phyloP scores from a whole-genome alignment of 35 echinoderm and acorn worm species.

The Nesometra sesokonis region DNA sequence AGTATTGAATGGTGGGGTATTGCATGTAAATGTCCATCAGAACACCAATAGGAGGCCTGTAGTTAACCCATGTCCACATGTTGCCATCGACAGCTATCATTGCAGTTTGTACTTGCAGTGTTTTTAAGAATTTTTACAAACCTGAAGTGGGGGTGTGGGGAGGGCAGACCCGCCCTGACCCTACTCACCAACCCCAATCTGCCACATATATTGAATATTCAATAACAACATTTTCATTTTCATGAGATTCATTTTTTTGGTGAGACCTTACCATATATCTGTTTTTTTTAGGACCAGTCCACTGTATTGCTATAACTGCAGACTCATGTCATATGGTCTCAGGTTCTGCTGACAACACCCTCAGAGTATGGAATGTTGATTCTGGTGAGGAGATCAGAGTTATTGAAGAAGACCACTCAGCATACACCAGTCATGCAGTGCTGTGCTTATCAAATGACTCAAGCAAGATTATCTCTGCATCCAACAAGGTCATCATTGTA shows the following conservation, averaged over 20 bases:
- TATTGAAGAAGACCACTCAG: constrained; percentile 51
- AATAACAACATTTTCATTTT: no score
- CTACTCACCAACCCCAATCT: background rate
- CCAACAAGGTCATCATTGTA: background rate
- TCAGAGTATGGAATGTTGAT: constrained; percentile 37
- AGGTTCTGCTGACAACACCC: constrained; percentile 44
- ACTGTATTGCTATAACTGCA: constrained; percentile 19
- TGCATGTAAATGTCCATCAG: no score
- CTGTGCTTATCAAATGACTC: background rate
- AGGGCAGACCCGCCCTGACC: no score
- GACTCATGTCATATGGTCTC: constrained; percentile 23
- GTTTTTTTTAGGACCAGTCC: constrained; percentile 26
- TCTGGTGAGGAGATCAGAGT: constrained; percentile 28
- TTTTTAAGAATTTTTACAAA: no score
- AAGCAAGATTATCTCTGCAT: background rate
- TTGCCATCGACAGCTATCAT: no score
- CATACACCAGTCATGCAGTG: constrained; percentile 16
- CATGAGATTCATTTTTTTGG: no score
- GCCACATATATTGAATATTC: no score
- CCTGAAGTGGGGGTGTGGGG: no score
- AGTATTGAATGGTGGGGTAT: no score
- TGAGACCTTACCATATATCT: background rate
- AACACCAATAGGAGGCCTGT: no score
- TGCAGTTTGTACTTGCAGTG: no score
- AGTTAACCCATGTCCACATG: no score